Evolutionary conservation across 1,140 invertebrate genomes (phyloP), one percentile per base, ranked within the genome.

Genomic region (Triops longicaudatus): DNA sequence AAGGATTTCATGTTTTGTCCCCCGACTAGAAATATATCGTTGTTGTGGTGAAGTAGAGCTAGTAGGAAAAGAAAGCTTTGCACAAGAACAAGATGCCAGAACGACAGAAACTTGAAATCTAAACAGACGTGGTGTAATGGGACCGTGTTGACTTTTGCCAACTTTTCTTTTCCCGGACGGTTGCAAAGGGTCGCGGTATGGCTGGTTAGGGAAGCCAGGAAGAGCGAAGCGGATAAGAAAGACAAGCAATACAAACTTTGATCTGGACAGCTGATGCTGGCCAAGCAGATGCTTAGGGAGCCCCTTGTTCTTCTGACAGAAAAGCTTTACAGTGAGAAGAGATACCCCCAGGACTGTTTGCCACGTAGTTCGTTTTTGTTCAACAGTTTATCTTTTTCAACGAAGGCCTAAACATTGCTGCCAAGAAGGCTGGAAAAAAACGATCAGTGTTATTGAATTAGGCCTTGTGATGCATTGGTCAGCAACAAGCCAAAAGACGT

Each of bases 251-350:
- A 63, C 50, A 63, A 63, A 63, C 50, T 22, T 63, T 22, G 50
- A 63, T 63, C 50, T 63, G 50, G 50, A 63, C 50, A 63, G 50
- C 50, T 63, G 50, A 63, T 17, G 50, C 50, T 63, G 22, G 50
- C 10, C 14, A 7, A 63, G 14, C 14, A 63, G 14, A 63, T 22
- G n/a, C 44, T n/a, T 22, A 63, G 14, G n/a, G 43, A 44, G 12
- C 44, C 14, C 14, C 50, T 37, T 37, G 31, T 37, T 37, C 31
- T 37, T 37, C 31, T 7, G 7, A 37, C 31, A 37, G 31, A 7
- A 2, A 37, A 37, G 31, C n/a, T 37, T 37, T 37, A 37, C 31
- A 37, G 31, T 37, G n/a, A 37, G 31, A 37, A 37, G 7, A 37
- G 31, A 37, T 37, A 37, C 31, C 31, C 31, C 31, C 31, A 37